Percentiles rank a stretch among this genome's conserved stretches.
These are phyloP conservation scores for Polymixis lichenea DNA, from an alignment of 2,888 invertebrate genomes.

Conservation along the genomic window DNA sequence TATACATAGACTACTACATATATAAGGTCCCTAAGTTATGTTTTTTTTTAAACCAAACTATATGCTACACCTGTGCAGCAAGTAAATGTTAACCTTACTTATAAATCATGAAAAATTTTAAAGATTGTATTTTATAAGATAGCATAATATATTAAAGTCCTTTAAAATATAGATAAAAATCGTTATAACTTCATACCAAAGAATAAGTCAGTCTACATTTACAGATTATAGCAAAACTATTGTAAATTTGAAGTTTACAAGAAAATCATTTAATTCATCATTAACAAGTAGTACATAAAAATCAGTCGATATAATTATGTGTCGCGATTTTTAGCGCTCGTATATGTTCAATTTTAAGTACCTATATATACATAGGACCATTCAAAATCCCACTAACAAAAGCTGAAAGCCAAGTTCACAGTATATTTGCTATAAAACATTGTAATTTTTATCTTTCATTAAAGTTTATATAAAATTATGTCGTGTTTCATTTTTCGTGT, in stretches of 20 bases:
- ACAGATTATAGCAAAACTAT: slow-evolving; percentile 24
- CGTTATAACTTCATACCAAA: slow-evolving; percentile 51
- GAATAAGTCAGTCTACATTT: slow-evolving; percentile 43
- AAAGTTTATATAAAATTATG: slow-evolving; percentile 56
- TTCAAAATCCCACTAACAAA: not conserved
- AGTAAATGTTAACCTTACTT: not conserved
- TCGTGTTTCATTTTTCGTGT: slow-evolving; percentile 19
- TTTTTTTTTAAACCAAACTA: not conserved
- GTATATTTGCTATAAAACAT: slow-evolving; percentile 28
- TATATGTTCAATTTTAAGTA: too few species aligned
- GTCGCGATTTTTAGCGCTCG: not conserved
- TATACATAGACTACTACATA: not conserved
- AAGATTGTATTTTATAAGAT: not conserved
- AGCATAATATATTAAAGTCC: not conserved
- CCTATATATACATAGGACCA: not conserved
- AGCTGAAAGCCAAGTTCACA: not conserved
- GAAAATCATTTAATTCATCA: too few species aligned
- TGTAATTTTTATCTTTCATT: slow-evolving; percentile 55
- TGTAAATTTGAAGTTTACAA: not conserved
- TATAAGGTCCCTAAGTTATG: not conserved
- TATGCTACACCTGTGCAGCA: not conserved
- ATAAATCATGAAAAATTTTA: not conserved
- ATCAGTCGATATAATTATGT: not conserved
- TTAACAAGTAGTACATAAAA: not conserved
- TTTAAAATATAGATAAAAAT: slow-evolving; percentile 10